Evolutionary conservation across 2,113 vertebrate species (phyloP), one percentile per base, ranked within the genome.

Genomic region (Stigmatopora argus): DNA sequence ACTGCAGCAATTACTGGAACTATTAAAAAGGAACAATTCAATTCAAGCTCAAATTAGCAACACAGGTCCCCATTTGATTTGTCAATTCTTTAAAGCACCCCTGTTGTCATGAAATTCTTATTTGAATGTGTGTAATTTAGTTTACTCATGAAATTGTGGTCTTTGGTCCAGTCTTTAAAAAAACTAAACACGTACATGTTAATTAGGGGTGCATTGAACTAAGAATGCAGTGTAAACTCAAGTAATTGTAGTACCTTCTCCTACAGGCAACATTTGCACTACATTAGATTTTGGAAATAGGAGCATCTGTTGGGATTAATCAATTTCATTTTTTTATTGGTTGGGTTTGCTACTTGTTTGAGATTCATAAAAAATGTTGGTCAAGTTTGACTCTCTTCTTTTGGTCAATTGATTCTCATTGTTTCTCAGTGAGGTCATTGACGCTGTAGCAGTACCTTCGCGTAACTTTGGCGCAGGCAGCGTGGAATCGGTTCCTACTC

Each of bases 11-110:
- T 66, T 73, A 55, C 38, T 41, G 38, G 9, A 14, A 31, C 53
- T 64, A 26, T 72, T 61, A 55, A 41, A 14, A 38, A 35, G 11
- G 31, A 67, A 46, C 11, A 59, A 9, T 62, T 78, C 64, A 35
- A 38, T 66, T n/a, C 21, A 21, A 63, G 52, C 12, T 48, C 12
- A n/a, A 35, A 51, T 62, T 34, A 53, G 53, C 64, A 26, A 61
- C 49, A 59, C 64, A 60, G 56, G 34, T 4, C 46, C n/a, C 18
- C 47, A 13, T 41, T 55, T 23, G 18, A 14, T 63, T 71, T 26
- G 5, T 51, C 12, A 9, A 12, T 13, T 44, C 12, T 59, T 71
- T 2, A 35, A 65, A 12, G 48, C 49, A 58, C 21, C 21, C 19
- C 59, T 3, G 17, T 1, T 76, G 61, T 64, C 26, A n/a, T 23